Conservation (phyloP, 2,888 invertebrate genomes). For the Pomacea canaliculata region DNA sequence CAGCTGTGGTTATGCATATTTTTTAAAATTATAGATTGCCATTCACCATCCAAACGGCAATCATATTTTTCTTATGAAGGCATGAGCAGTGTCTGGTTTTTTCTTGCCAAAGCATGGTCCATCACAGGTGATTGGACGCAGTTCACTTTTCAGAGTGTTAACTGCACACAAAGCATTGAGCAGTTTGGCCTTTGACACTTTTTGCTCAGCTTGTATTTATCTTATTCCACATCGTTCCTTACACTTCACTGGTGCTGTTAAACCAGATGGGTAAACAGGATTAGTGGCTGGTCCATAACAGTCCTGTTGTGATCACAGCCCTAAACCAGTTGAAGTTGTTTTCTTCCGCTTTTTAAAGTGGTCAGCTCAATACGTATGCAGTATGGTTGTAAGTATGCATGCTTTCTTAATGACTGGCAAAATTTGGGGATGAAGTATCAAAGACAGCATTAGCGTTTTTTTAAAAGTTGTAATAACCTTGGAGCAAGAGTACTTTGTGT, state of each 20-base stretch:
- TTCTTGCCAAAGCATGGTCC: slow-evolving; percentile 12
- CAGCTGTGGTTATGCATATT: slow-evolving; percentile 24
- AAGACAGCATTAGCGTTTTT: too few species aligned
- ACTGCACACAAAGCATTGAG: background rate
- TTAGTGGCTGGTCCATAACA: too few species aligned
- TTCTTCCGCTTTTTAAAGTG: background rate
- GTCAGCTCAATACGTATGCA: background rate
- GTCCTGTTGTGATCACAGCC: background rate
- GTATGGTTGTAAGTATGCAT: too few species aligned
- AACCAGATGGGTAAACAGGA: too few species aligned
- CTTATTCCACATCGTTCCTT: too few species aligned
- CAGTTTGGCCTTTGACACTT: background rate
- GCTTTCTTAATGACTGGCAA: too few species aligned
- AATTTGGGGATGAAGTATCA: too few species aligned
- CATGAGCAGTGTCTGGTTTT: slow-evolving; percentile 9
- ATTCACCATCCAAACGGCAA: slow-evolving; percentile 17
- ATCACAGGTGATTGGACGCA: slow-evolving; percentile 21
- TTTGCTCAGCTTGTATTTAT: slow-evolving; percentile 26
- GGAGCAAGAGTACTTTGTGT: too few species aligned
- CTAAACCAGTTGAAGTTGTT: background rate
- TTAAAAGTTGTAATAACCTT: too few species aligned
- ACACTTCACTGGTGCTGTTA: too few species aligned
- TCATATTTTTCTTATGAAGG: slow-evolving; percentile 22
- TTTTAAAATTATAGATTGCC: slow-evolving; percentile 17
- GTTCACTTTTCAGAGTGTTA: background rate